Conservation (phyloP, 2,888 invertebrate genomes). For the Hypena proboscidalis region DNA sequence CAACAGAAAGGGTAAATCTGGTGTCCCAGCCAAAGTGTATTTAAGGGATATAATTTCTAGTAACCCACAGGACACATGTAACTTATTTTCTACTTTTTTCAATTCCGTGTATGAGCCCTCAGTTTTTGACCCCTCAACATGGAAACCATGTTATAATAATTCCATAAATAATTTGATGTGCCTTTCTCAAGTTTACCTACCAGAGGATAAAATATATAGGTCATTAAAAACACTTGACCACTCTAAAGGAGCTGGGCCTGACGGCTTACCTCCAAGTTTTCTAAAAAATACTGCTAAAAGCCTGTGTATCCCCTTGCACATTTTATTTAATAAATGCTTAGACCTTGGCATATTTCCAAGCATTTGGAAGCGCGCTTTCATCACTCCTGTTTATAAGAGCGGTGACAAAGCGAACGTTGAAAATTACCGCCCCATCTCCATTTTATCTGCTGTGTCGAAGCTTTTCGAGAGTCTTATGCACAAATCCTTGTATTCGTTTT, state of each 20-base stretch:
- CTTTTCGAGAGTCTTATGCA: constrained; percentile 31
- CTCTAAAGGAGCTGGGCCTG: constrained; percentile 2
- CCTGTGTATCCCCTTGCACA: background rate
- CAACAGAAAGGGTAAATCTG: constrained; percentile 1
- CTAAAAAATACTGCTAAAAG: background rate
- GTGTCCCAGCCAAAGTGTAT: background rate
- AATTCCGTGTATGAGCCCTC: background rate
- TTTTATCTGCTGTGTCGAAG: constrained; percentile 23
- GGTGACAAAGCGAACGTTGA: constrained; percentile 16
- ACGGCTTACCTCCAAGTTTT: constrained; percentile 1
- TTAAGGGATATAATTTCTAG: background rate
- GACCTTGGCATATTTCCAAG: constrained; percentile 18
- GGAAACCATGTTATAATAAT: too few species aligned
- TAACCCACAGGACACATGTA: background rate
- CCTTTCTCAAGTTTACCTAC: background rate
- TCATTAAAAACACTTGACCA: background rate
- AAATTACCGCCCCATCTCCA: constrained; percentile 31
- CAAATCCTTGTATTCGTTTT: constrained; percentile 18
- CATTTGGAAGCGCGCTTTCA: constrained; percentile 26
- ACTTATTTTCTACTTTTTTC: constrained; percentile 1
- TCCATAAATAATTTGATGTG: too few species aligned
- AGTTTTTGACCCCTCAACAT: background rate
- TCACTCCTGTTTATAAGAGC: constrained; percentile 20
- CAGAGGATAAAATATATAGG: background rate
- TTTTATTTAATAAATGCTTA: constrained; percentile 3